These are phyloP conservation scores for Equus quagga DNA, from an alignment of 2,113 vertebrate species.

Conservation along the genomic window DNA sequence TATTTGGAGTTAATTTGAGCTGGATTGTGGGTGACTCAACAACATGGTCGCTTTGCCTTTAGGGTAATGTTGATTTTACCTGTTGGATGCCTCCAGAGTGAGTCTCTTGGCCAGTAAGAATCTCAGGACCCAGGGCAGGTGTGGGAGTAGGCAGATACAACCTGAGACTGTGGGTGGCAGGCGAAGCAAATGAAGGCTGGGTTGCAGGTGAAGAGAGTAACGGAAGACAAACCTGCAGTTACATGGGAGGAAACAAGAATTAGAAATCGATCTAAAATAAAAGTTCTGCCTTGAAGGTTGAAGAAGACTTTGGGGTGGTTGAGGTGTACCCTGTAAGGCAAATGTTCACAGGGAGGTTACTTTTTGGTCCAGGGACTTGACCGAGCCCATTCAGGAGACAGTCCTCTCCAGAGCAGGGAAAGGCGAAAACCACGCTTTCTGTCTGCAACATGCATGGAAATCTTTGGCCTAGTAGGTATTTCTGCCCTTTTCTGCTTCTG, in stretches of 20 bases:
- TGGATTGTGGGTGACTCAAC: neutral
- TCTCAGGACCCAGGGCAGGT: neutral
- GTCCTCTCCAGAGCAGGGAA: neutral
- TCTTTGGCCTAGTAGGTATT: neutral
- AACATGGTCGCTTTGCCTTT: neutral
- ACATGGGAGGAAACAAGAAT: neutral
- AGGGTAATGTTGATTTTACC: neutral
- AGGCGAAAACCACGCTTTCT: neutral
- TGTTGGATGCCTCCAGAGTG: neutral
- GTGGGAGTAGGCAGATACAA: no score
- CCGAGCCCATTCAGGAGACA: neutral
- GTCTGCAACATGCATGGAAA: neutral
- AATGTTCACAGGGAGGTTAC: neutral
- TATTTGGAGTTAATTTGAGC: neutral
- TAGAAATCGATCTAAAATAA: neutral
- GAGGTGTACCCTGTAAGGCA: accelerated
- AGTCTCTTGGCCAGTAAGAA: neutral
- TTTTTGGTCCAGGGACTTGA: neutral
- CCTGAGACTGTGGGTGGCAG: no score
- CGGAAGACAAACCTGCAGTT: neutral
- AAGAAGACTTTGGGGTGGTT: neutral
- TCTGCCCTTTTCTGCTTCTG: constrained; percentile 28
- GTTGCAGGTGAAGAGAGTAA: neutral
- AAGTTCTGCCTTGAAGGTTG: neutral
- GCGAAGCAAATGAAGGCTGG: neutral